Base-by-base conservation (phyloP, 1,140 invertebrate genomes). In the Brachionus plicatilis region DNA sequence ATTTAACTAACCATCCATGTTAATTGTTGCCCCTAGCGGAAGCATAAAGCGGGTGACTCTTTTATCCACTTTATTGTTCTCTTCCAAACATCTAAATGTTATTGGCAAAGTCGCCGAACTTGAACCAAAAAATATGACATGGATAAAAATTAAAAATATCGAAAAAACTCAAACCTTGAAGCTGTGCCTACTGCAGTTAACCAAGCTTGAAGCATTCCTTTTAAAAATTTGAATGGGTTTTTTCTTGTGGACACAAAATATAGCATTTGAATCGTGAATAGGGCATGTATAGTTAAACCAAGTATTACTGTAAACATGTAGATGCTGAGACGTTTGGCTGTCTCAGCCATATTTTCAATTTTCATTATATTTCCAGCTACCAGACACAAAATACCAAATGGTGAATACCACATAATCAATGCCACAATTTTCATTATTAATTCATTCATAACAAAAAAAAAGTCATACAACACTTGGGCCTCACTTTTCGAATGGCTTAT, bases 91-190 rank as follows among this genome's bases (percentile, higher is more conserved):
- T 70, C 93, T 93, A 90, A 98, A 96, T 70, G 70, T 75, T 65
- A 96, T 92, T 11, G 95, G 95, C 90, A 96, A 93, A 11, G 95
- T 95, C 11, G 95, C 95, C 84, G 94, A 95, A 90, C 95, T 96
- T 87, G 66, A 96, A 82, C 94, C 3, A 17, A 37, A 37, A 37
- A 37, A 37, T 6, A 1, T 37, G 5, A 37, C 6, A 1, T 7
- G 6, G 33, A 37, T 37, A 7, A 37, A 37, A 37, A 6, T 7
- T 6, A 37, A 37, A 37, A 37, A 37, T 29, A 29, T 29, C 2
- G 27, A 37, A 37, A 37, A 37, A 37, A 37, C 2, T 29, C 2
- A 41, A 33, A 82, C 85, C 85, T 86, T 27, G 85, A 86, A 17
- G 80, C 85, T n/a, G 88, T 84, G 53, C 89, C 91, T 5, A 91